Conservation (phyloP, 2,797 vertebrate genomes). For the Tenualosa ilisha region DNA sequence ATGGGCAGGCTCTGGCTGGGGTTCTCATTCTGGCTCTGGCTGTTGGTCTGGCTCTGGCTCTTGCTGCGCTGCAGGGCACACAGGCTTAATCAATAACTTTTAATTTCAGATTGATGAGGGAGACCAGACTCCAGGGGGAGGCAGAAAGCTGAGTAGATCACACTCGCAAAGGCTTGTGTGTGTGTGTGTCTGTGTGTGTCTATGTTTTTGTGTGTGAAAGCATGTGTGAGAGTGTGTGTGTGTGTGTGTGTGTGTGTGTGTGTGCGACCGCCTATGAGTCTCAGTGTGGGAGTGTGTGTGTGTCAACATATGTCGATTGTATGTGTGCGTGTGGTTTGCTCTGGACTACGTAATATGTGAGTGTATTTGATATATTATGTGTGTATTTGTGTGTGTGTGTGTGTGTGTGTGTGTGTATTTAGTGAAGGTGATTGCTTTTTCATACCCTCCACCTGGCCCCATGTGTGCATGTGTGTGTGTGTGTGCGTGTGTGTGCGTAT, state of each 20-base stretch:
- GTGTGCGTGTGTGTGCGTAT: not conserved
- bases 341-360: not conserved
- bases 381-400: not conserved
- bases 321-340: not conserved
- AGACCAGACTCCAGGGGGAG: not conserved
- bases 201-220: not conserved
- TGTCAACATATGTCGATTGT: not conserved
- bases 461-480: not conserved
- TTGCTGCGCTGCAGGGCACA: not conserved
- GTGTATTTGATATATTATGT: not conserved
- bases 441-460: not conserved
- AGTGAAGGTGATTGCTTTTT: not conserved
- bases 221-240: slow-evolving; percentile 7
- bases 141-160: not conserved
- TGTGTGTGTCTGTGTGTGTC: not conserved
- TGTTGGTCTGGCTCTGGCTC: too few relatives aligned
- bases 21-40: not conserved
- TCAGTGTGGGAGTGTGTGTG: not conserved
- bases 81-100: slow-evolving; percentile 22
- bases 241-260: not conserved
- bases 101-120: slow-evolving; percentile 29
- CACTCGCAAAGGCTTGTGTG: not conserved
- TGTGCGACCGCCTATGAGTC: not conserved
- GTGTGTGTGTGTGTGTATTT: slow-evolving; percentile 12
- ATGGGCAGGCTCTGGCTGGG: too few relatives aligned